These are phyloP conservation scores for Phaethornis superciliosus DNA, from an alignment of 2,113 vertebrate genomes.

Conservation along the genomic window DNA sequence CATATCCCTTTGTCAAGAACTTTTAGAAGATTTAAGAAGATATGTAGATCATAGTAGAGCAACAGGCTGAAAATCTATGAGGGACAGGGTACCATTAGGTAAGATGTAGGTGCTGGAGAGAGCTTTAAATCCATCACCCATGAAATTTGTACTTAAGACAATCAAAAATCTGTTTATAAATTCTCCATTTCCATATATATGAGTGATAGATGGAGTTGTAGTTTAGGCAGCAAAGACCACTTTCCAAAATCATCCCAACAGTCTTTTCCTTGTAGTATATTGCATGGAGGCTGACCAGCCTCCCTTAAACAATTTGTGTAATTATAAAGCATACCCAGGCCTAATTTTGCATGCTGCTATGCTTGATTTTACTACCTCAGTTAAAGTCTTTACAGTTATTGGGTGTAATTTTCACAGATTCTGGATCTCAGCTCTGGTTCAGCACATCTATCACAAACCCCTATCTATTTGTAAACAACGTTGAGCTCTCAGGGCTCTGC, in stretches of 20 bases:
- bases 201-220: background rate
- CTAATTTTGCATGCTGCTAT: background rate
- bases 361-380: background rate
- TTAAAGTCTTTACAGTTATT: background rate
- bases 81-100: background rate
- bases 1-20: background rate
- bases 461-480: background rate
- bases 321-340: background rate
- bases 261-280: background rate
- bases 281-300: background rate
- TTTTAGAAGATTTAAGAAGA: background rate
- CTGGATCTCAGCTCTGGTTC: background rate
- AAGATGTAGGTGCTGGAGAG: background rate
- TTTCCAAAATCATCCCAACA: background rate
- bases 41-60: background rate
- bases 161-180: background rate
- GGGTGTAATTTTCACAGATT: background rate
- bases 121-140: background rate
- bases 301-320: background rate
- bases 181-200: background rate
- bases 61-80: background rate
- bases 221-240: background rate
- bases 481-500: background rate
- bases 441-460: background rate
- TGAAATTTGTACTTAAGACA: background rate